A percentile compares a stretch with the other conserved stretches of the same genome.
Conservation (phyloP, 2,888 invertebrate genomes). For the Torymus tubicola region DNA sequence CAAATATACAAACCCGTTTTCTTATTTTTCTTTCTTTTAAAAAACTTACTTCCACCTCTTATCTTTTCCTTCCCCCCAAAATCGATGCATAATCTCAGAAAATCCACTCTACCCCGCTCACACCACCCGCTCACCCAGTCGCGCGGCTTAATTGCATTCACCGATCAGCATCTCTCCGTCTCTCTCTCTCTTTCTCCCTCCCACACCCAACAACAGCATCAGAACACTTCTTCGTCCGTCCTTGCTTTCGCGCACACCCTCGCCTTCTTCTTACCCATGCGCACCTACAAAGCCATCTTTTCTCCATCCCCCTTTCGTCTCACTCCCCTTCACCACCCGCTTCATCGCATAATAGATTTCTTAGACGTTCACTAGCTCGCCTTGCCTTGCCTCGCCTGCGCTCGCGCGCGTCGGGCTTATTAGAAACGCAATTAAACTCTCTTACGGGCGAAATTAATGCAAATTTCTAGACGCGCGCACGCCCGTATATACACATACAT, state of each 20-base stretch:
- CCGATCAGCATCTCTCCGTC: too few relatives aligned
- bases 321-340: not conserved
- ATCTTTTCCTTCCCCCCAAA: not conserved
- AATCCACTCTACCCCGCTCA: not conserved
- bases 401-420: conserved; percentile 57
- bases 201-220: too few relatives aligned
- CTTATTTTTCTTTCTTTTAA: too few relatives aligned
- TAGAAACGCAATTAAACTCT: conserved; percentile 61
- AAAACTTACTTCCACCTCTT: too few relatives aligned
- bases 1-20: too few relatives aligned
- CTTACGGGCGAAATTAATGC: conserved; percentile 60
- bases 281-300: too few relatives aligned
- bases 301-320: too few relatives aligned
- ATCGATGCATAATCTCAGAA: conserved; percentile 24
- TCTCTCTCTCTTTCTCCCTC: too few relatives aligned
- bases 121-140: not conserved
- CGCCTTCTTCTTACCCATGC: too few relatives aligned
- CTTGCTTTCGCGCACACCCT: too few relatives aligned
- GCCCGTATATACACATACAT: not conserved
- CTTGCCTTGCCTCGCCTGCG: conserved; percentile 5
- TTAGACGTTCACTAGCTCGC: conserved; percentile 35
- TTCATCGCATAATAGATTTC: conserved; percentile 55
- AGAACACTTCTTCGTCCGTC: too few relatives aligned
- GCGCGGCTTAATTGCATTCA: not conserved
- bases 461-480: conserved; percentile 54